Conservation (phyloP, 2,113 vertebrate genomes). For the Prietella phreatophila region DNA sequence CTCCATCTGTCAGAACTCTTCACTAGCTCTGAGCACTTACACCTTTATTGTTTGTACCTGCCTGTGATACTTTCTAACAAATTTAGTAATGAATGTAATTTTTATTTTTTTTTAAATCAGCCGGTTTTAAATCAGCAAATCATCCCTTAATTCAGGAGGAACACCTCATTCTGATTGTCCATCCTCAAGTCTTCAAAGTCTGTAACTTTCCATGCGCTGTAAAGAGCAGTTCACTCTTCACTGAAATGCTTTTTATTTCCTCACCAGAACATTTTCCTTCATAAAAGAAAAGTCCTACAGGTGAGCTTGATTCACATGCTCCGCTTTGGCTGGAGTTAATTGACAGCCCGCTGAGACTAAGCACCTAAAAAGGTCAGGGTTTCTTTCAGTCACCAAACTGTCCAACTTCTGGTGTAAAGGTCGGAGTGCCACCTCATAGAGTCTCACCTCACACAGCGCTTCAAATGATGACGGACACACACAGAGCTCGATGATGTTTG, state of each 20-base stretch:
- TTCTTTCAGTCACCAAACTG: slow-evolving; percentile 51
- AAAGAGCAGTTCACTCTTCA: background rate
- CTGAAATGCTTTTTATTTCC: background rate
- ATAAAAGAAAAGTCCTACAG: background rate
- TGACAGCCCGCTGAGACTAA: slow-evolving; percentile 56
- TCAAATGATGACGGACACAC: slow-evolving; percentile 25
- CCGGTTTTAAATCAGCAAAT: too few relatives aligned
- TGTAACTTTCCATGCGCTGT: background rate
- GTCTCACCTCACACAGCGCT: slow-evolving; percentile 10
- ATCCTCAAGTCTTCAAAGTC: background rate
- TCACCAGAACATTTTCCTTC: background rate
- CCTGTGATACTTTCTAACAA: background rate
- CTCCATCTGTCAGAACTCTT: too few relatives aligned
- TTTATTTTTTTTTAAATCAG: too few relatives aligned
- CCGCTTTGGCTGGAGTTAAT: slow-evolving; percentile 42
- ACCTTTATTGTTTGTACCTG: background rate
- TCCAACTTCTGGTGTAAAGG: slow-evolving; percentile 51
- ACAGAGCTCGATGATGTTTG: slow-evolving; percentile 43
- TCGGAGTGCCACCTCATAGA: slow-evolving; percentile 49
- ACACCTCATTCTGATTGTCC: background rate
- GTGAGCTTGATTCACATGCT: slow-evolving; percentile 29
- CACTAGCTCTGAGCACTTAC: too few relatives aligned
- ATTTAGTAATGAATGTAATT: background rate
- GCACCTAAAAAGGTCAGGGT: slow-evolving; percentile 59
- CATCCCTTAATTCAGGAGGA: background rate